Evolutionary conservation across 2,797 vertebrate genomes (phyloP), one percentile per base, ranked within the genome.

Genomic region (Tadarida brasiliensis): DNA sequence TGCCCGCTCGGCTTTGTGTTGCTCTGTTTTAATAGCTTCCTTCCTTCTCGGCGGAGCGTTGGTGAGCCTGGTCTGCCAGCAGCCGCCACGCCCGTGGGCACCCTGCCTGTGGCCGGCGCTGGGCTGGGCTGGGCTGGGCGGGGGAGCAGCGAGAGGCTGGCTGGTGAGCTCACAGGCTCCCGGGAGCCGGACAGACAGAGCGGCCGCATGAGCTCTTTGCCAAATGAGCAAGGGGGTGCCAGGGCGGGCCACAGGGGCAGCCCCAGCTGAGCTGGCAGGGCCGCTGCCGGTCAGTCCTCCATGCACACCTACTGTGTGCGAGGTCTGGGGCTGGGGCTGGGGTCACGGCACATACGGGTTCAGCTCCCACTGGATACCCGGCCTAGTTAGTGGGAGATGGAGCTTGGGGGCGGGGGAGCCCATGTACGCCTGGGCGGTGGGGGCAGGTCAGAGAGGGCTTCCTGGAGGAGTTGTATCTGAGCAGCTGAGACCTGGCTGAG

Each of bases 181-280:
- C 2, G 10, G 63, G 68, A 35, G n/a, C n/a, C 0, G 1, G 30
- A 20, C 35, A 14, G 76, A 10, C 22, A 7, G 67, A 22, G 71
- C 0, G 4, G 24, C 65, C 5, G 0, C 16, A 1, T 0, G 20
- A 30, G 11, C 39, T 44, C 54, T 68, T 17, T 39, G 68, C 44
- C 26, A 0, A 1, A 16, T 3, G 56, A 11, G 67, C 2, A 0
- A 0, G 24, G 28, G 19, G 24, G 19, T 3, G 11, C 4, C 1
- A 1, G 4, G 70, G 78, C 20, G 0, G 57, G 61, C 2, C 1
- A 6, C 0, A 0, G 8, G 10, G 44, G 15, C 7, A 20, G 47
- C 44, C 6, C 59, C 17, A 0, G 16, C 0, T 0, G 15, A 15
- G 30, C 44, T 24, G 44, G 74, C 20, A 0, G 0, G 0, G n/a